Base-by-base conservation (phyloP, 2,888 invertebrate species). In the Rhagium mordax region DNA sequence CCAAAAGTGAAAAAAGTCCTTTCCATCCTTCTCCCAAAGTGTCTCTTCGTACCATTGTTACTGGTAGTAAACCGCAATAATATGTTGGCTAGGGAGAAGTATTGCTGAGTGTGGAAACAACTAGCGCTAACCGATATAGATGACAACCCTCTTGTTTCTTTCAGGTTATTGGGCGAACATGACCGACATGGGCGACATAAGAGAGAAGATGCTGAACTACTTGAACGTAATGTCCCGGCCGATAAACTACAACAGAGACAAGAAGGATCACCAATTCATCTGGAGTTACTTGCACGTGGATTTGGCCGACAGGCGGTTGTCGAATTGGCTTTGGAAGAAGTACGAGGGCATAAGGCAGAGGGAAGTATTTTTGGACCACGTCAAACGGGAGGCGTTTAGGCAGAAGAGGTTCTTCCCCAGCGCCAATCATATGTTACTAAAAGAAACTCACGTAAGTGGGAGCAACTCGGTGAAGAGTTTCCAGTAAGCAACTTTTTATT, bases 231-330 rank as follows among this genome's bases (percentile, higher is more conserved):
- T 99, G 92, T 98, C 98, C 29, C 91, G 98, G 76, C 98, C 99
- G 0, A 91, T 99, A 84, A 98, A 98, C 53, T 90, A 97, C 29
- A 92, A 93, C 78, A 90, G 94, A 68, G 92, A 93, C 72, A 95
- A 96, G 86, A 95, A 96, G 15, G 83, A 83, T 85, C 95, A 96
- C 15, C 82, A 84, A 41, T 94, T 95, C 18, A 93, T 98, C 24
- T 99, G 98, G 98, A 98, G 98, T 0, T 97, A 98, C 47, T 95
- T 98, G 16, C 98, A 98, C 87, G 96, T 96, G n/a, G 98, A 98
- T 87, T 90, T 96, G 72, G 94, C 95, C 79, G 96, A 97, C 88
- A 94, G 96, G 6, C 94, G 96, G 89, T 93, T 96, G 87, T 95
- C 96, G 0, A 96, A 97, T 84, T 96, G 95, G 92, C 88, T 95